phyloP scores from a whole-genome alignment of 2,113 vertebrate species.

The Bos taurus region ARS-UCD2.0 NC_037357.1:61718501-61719000 shows the following conservation, averaged over 20 bases:
- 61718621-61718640: not conserved
- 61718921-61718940: not conserved
- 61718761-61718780: not conserved
- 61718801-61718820: not conserved
- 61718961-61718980: slow-evolving; percentile 5
- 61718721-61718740: slow-evolving; percentile 23
- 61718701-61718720: not conserved
- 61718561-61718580: not conserved
- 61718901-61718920: not conserved
- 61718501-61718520: too few relatives aligned
- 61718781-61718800: not conserved
- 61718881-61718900: not conserved
- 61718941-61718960: not conserved
- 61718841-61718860: slow-evolving; percentile 15
- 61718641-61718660: slow-evolving; percentile 26
- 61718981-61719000: not conserved
- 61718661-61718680: not conserved
- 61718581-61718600: not conserved
- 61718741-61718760: slow-evolving; percentile 27
- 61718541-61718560: too few relatives aligned
- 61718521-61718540: too few relatives aligned
- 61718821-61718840: not conserved
- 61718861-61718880: not conserved
- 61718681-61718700: not conserved
- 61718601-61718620: not conserved